Base-by-base conservation (phyloP, 1,140 invertebrate genomes). In the Agrypnia vestita region DNA sequence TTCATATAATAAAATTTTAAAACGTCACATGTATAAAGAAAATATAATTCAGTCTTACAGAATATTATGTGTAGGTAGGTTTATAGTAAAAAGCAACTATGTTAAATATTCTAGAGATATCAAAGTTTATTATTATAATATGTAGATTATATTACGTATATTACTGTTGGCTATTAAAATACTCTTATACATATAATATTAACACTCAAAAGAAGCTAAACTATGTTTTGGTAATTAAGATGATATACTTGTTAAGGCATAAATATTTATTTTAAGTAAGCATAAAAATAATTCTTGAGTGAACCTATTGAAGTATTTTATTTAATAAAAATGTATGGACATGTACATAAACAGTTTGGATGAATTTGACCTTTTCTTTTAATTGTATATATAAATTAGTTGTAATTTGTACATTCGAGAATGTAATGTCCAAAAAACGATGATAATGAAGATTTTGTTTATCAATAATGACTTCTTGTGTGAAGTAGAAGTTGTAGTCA, bases 271-370 rank as follows among this genome's bases (percentile, higher is more conserved):
- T 55, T 25, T 61, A 59, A 9, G 19, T 75, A 56, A 73, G 47
- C 46, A 15, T 1, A 69, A 25, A 44, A 64, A 76, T 46, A 49
- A 51, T 67, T 77, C 25, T 77, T 64, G 75, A 67, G 75, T 77
- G 75, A 77, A 10, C n/a, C 17, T 77, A 61, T 67, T 77, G n/a
- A 64, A 69, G 64, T 78, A 78, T 78, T 78, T 71, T 75, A 75
- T 35, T 46, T 64, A 47, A 75, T 75, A 55, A n/a, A 13, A 53
- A n/a, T 76, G 13, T 35, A 62, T 46, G 69, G 56, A n/a, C 25
- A 49, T 55, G 76, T 78, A 78, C 46, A 78, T 71, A 78, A 44
- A 35, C 11, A 71, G 64, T 69, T 77, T 55, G 71, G 64, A 44
- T 46, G 11, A 71, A 53, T 69, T 35, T 78, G 62, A 78, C 76